phyloP scores from a whole-genome alignment of 2,113 vertebrate genomes.

The Eulemur rufifrons region DNA sequence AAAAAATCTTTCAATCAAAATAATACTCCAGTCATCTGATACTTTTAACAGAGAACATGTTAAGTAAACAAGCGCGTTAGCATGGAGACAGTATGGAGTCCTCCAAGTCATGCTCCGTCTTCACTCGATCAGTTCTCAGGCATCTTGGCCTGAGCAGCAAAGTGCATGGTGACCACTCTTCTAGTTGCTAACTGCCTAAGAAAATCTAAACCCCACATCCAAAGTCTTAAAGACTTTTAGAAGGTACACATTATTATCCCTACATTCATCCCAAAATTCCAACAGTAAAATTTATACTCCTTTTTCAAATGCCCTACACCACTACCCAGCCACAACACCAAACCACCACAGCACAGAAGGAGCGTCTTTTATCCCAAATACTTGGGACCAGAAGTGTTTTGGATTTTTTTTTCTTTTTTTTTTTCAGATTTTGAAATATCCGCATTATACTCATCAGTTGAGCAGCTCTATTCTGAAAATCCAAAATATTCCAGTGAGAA shows the following conservation, averaged over 20 bases:
- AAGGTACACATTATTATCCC: background rate
- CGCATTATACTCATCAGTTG: background rate
- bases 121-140: background rate
- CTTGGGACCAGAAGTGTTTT: background rate
- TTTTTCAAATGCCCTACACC: background rate
- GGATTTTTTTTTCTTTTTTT: background rate
- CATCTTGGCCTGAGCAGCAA: background rate
- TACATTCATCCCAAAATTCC: background rate
- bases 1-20: conserved; percentile 36
- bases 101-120: background rate
- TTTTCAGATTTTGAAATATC: background rate
- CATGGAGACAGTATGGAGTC: background rate
- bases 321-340: background rate
- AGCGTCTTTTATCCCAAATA: background rate
- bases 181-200: background rate
- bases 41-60: background rate
- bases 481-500: background rate
- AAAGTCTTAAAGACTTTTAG: background rate
- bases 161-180: background rate
- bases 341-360: background rate
- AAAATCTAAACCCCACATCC: background rate
- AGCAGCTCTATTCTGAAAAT: background rate
- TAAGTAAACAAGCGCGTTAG: background rate
- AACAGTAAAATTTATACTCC: background rate
- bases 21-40: background rate